phyloP scores from a whole-genome alignment of 2,797 vertebrate species.

The Microcaecilia unicolor region DNA sequence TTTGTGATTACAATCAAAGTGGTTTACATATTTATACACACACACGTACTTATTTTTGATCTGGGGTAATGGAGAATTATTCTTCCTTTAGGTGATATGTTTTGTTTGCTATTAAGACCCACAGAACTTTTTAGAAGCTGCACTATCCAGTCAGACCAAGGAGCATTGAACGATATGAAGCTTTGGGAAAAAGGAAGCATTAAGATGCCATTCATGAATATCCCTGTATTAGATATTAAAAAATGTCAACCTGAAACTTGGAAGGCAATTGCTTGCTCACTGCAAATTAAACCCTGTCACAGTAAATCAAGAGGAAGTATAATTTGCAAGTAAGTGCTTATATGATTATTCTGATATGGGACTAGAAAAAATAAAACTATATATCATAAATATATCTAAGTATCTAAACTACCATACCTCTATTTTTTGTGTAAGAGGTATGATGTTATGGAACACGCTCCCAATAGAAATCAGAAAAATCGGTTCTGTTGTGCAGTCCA shows the following conservation, averaged over 20 bases:
- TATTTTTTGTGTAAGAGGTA: no score
- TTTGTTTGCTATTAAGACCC: conserved; percentile 61
- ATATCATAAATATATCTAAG: no score
- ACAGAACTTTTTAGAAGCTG: conserved; percentile 96
- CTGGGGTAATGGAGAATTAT: neutral
- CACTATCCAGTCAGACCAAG: conserved; percentile 91
- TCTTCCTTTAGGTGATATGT: neutral
- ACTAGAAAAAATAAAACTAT: no score
- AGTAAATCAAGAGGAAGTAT: conserved; percentile 89
- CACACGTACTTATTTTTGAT: no score
- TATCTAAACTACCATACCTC: no score
- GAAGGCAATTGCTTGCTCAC: conserved; percentile 90
- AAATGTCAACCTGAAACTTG: conserved; percentile 92
- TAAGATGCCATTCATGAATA: conserved; percentile 96
- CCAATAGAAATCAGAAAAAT: no score
- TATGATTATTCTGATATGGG: no score
- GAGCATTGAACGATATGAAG: conserved; percentile 95
- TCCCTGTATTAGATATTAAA: conserved; percentile 90
- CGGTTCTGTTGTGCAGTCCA: no score
- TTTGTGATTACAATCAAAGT: no score
- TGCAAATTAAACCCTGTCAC: conserved; percentile 96
- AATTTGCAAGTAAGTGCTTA: conserved; percentile 90
- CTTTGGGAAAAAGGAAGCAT: conserved; percentile 96
- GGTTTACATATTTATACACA: no score
- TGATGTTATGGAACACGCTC: no score